Base-by-base conservation (phyloP, 2,888 invertebrate species). In the Embidobia sp. region DNA sequence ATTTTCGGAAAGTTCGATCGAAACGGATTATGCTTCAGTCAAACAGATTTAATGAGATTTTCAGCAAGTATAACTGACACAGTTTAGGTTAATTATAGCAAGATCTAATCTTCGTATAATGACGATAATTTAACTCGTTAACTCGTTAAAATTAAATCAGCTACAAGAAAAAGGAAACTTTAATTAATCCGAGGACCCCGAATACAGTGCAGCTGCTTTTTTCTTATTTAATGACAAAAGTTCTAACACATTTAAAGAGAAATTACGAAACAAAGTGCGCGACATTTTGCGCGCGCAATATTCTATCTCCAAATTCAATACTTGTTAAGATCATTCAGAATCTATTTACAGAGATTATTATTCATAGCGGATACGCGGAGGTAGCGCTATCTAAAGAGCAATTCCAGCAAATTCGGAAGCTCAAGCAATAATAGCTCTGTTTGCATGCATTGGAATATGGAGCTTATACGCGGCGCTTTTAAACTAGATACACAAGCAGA, bases 281-380 rank as follows among this genome's bases (percentile, higher is more conserved):
- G 22, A 22, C 22, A 5, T 22, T 7, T 16, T 15, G 37, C 6
- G 16, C 16, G 27, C 8, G 42, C 44, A 44, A 59, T n/a, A 33
- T 33, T 26, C 35, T 27, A 37, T 37, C 10, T 22, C 22, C 42
- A 29, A 18, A 8, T 51, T 64, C 22, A 42, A 10, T 31, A 19
- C 40, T 42, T 33, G 66, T 33, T 46, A 35, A 46, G 51, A 8
- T 31, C 37, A 37, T 46, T 42, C 29, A 37, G 53, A 67, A 37
- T 67, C 66, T 67, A 67, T 67, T 67, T 48, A 35, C 16, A 10
- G 10, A 29, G 37, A 67, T 67, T 55, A 67, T 67, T 67, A 67
- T 67, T 67, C 66, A 55, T 46, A 44, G 44, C 22, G 35, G 26
- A 55, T 51, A 40, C 18, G 29, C 53, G 42, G 19, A 31, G 44